Evolutionary conservation across 2,113 vertebrate species (phyloP).

Genomic region (Globicephala melas): DNA sequence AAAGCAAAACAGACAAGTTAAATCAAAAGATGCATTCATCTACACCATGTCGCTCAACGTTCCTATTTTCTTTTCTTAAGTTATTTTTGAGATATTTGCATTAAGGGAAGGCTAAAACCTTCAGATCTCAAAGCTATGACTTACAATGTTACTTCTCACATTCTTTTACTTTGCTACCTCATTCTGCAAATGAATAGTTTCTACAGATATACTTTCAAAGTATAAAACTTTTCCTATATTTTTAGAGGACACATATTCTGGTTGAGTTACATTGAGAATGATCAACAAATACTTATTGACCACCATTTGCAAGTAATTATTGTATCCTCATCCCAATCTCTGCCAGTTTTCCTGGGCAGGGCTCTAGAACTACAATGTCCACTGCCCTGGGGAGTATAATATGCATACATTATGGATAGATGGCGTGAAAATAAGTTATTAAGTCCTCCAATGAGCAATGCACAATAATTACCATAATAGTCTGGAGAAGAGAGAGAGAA

Average conservation of each 20-base stretch:
- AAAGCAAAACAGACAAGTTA: constrained; percentile 68
- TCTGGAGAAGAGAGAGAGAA: background rate
- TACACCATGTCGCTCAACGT: constrained; percentile 54
- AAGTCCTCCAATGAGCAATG: background rate
- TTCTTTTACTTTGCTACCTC: background rate
- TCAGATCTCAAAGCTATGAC: background rate
- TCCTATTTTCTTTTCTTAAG: constrained; percentile 64
- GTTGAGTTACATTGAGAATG: background rate
- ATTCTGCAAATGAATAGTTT: background rate
- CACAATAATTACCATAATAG: background rate
- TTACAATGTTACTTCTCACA: background rate
- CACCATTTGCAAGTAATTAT: background rate
- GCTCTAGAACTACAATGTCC: background rate
- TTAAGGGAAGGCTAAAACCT: background rate
- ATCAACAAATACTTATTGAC: background rate
- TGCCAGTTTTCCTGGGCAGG: background rate
- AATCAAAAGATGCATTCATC: constrained; percentile 63
- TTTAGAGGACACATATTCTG: background rate
- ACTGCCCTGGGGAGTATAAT: background rate
- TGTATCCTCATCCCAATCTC: background rate
- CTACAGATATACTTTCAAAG: background rate
- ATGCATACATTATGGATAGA: background rate
- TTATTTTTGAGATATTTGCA: constrained; percentile 37
- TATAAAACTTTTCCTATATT: background rate
- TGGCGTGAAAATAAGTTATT: background rate